Percentiles rank a stretch among this genome's conserved stretches.
Conservation (phyloP, 2,888 invertebrate genomes). For the Hesperia comma region DNA sequence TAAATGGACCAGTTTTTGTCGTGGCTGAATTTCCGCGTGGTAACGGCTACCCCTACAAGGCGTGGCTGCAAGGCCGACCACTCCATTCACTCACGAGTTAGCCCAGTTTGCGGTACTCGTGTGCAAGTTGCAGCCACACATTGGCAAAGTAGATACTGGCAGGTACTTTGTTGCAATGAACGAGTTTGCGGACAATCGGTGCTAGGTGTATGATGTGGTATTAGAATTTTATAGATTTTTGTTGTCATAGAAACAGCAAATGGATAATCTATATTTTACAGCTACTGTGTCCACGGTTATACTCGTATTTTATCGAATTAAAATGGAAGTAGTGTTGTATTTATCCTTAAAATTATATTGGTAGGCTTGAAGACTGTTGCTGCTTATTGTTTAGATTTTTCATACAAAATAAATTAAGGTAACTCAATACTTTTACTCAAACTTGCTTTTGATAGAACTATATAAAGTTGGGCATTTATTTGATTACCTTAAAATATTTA, state of each 20-base stretch:
- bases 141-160: conserved; percentile 40
- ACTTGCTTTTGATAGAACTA: too few species aligned
- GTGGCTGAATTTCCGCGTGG: conserved; percentile 48
- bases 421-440: too few species aligned
- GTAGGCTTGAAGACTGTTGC: too few species aligned
- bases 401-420: too few species aligned
- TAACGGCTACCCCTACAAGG: conserved; percentile 47
- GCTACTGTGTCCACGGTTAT: too few species aligned
- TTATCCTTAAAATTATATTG: too few species aligned
- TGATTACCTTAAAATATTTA: too few species aligned
- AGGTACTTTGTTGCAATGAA: not conserved
- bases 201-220: not conserved
- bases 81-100: conserved; percentile 48
- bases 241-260: not conserved
- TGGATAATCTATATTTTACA: not conserved
- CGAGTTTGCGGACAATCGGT: conserved; percentile 1
- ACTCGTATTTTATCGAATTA: too few species aligned
- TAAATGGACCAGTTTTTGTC: conserved; percentile 45
- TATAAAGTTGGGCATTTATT: too few species aligned
- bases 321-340: too few species aligned
- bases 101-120: conserved; percentile 26
- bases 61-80: conserved; percentile 47
- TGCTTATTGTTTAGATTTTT: too few species aligned
- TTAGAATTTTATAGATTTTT: not conserved
- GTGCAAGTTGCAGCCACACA: conserved; percentile 44